Conservation (phyloP, 2,797 vertebrate genomes). For the Masticophis lateralis region DNA sequence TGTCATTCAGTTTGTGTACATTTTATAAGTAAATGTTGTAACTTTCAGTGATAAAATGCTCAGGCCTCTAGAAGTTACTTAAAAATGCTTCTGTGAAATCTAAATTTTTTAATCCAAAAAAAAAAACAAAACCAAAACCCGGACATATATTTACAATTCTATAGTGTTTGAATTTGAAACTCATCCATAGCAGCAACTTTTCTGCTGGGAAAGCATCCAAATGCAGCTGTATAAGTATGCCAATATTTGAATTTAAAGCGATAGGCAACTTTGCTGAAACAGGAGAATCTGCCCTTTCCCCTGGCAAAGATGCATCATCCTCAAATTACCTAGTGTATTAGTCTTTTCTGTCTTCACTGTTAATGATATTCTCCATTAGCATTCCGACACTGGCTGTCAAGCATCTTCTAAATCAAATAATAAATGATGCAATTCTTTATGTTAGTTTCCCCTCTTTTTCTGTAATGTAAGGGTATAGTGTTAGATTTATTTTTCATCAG, state of each 20-base stretch:
- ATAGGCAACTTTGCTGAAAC: slow-evolving; percentile 33
- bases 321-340: slow-evolving; percentile 47
- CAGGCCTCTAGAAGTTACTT: background rate
- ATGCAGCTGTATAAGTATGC: slow-evolving; percentile 43
- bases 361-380: slow-evolving; percentile 42
- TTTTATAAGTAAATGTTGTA: background rate
- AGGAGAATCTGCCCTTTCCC: slow-evolving; percentile 51
- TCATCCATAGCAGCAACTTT: slow-evolving; percentile 36
- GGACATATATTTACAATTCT: slow-evolving; percentile 20
- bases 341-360: slow-evolving; percentile 24
- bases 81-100: background rate
- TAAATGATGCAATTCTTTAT: slow-evolving; percentile 17
- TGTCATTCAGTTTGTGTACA: background rate
- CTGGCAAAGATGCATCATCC: slow-evolving; percentile 47
- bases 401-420: slow-evolving; percentile 2
- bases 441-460: background rate
- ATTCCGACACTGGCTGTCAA: background rate
- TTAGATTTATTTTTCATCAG: slow-evolving; percentile 24
- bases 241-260: slow-evolving; percentile 45
- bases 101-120: background rate
- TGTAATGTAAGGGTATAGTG: background rate
- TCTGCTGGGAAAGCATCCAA: slow-evolving; percentile 45
- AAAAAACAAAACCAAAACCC: background rate
- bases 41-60: background rate
- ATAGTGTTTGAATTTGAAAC: slow-evolving; percentile 45